Evolutionary conservation across 2,888 invertebrate genomes (phyloP), one percentile per base, ranked within the genome.

Genomic region (Litoditis marina): DNA sequence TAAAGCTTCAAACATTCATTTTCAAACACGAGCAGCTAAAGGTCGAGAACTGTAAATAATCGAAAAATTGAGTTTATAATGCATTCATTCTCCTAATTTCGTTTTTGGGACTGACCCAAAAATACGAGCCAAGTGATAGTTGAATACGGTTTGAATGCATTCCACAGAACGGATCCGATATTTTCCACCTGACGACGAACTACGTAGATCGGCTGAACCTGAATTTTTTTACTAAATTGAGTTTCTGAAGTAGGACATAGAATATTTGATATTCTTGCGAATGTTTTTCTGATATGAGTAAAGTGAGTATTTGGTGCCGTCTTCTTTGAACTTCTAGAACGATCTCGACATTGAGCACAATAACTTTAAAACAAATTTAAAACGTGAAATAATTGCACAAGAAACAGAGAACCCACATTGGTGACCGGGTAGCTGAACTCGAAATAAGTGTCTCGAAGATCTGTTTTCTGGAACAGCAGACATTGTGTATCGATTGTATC

Each of bases 121-220:
- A 77, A 52, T 22, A 61, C 55, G 8, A 68, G 22, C 78, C 78
- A 78, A 8, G 69, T 71, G 34, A 61, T 54, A 11, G 46, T 52
- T 6, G 68, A 62, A 49, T 76, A 78, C 36, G 77, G 77, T 27
- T 67, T 77, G 65, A 77, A 76, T 1, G 77, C 78, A 55, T 76
- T 78, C 77, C 77, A 78, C 4, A 78, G 54, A 0, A 73, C 67
- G 6, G 67, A 66, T 22, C 68, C 68, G 3, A 73, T 57, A 16
- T 60, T 64, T 56, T 65, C 63, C 13, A 46, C 49, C 30, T 56
- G 57, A 28, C 60, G 49, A 11, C 63, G 58, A 30, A 68, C 73
- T 1, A 65, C 69, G 56, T 64, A 73, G n/a, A 73, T 61, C 11
- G 73, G 73, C 49, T 73, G 73, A 8, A 73, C 66, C 73, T 73